Conservation (phyloP, 2,797 vertebrate species). For the Xenentodon cancila region DNA sequence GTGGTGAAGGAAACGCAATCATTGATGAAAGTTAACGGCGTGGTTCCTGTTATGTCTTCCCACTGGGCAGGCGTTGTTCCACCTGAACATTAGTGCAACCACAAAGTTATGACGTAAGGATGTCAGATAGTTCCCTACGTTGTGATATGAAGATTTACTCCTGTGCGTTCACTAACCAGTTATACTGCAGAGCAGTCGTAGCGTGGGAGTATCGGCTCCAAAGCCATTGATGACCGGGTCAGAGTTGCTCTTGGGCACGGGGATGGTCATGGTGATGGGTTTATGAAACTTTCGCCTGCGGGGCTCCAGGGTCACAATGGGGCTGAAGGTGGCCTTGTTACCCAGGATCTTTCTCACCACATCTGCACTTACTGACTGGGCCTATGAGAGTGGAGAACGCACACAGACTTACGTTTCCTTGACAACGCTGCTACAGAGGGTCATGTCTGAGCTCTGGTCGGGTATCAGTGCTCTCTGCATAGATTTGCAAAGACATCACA, state of each 20-base stretch:
- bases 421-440: neutral
- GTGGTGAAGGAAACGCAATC: slow-evolving; percentile 99
- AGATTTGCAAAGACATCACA: no score
- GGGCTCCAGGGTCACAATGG: slow-evolving; percentile 97
- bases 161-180: slow-evolving; percentile 83
- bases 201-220: slow-evolving; percentile 90
- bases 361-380: slow-evolving; percentile 91
- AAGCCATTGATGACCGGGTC: slow-evolving; percentile 89
- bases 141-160: neutral
- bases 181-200: slow-evolving; percentile 96
- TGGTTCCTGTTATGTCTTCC: slow-evolving; percentile 99
- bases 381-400: slow-evolving; percentile 72
- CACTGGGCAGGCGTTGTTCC: slow-evolving; percentile 98
- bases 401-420: neutral
- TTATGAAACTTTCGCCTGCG: slow-evolving; percentile 98
- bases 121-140: neutral
- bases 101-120: neutral
- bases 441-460: no score
- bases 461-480: no score
- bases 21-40: slow-evolving; percentile 94
- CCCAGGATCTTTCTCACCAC: slow-evolving; percentile 94
- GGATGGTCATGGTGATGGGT: slow-evolving; percentile 98
- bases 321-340: slow-evolving; percentile 96
- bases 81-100: slow-evolving; percentile 77
- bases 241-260: slow-evolving; percentile 90